Evolutionary conservation across 2,888 invertebrate species (phyloP), one percentile per base, ranked within the genome.

Genomic region (Phorcus lineatus): DNA sequence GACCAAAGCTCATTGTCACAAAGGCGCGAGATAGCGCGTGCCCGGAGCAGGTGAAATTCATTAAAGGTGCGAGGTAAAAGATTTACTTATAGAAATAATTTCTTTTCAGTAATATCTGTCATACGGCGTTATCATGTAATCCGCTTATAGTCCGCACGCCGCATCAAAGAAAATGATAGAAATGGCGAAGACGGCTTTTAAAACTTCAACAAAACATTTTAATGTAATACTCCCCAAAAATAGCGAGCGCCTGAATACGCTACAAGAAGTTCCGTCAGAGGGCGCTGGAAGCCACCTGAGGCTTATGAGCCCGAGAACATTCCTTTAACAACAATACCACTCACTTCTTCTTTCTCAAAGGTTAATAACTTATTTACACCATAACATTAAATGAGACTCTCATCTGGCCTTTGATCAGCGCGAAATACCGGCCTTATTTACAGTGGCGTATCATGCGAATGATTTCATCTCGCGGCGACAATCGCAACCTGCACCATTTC

Each of bases 331-430:
- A 62, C 62, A 62, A 62, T 62, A 62, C 22, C 7, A 24, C 62
- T 9, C 28, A 62, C 62, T 62, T 62, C 28, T 62, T 62, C 62
- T 28, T 24, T 16, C 28, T 28, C 28, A 62, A 62, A 62, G 62
- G 62, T 62, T 62, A 62, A 62, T 62, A 62, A 62, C 62, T 62
- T 62, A 62, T 62, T 62, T 62, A 62, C 62, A 62, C 62, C 62
- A 28, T 62, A 62, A 28, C 62, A 62, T 62, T 62, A 62, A 62
- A 62, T 62, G 62, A 62, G 62, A 62, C 62, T 62, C 28, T 57
- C 62, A 28, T 62, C 13, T 16, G 62, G 24, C 62, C 62, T 62
- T 62, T 62, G 62, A 62, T 62, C 62, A 62, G 24, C 28, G 28
- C 24, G 62, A 62, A 28, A 28, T 31, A 28, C 24, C 24, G 16